Conservation (phyloP, 2,797 vertebrate genomes). For the Leptodactylus fallax region DNA sequence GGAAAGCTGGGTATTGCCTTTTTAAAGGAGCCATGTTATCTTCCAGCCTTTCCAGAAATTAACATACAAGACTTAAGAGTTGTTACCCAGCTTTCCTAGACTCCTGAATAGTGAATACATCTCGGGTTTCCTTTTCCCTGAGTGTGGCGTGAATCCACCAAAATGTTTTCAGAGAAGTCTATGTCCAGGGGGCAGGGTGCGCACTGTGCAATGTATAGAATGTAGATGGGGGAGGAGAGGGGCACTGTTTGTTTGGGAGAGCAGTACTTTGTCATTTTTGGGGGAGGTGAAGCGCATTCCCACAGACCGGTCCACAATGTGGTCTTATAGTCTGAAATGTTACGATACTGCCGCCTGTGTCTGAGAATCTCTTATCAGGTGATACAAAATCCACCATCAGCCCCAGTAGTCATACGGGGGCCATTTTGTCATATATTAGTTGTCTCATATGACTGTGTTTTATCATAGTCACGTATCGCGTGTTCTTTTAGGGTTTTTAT, state of each 20-base stretch:
- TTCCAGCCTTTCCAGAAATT: too few species aligned
- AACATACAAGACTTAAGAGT: too few species aligned
- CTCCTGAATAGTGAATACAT: neutral
- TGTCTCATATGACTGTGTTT: too few species aligned
- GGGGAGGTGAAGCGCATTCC: neutral
- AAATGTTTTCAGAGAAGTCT: neutral
- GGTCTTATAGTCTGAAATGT: neutral
- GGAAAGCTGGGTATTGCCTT: too few species aligned
- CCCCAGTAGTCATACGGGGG: too few species aligned
- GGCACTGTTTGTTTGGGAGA: neutral
- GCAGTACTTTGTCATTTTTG: neutral
- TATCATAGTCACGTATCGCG: too few species aligned
- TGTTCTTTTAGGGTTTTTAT: too few species aligned
- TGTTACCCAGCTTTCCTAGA: neutral
- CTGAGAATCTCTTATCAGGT: neutral
- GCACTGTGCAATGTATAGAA: constrained; percentile 45
- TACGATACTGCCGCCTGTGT: neutral
- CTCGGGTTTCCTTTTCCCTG: neutral
- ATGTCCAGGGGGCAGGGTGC: constrained; percentile 49
- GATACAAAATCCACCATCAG: neutral
- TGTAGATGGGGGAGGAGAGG: neutral
- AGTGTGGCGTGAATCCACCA: neutral
- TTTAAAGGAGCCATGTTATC: too few species aligned
- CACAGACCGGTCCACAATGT: neutral
- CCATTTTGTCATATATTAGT: too few species aligned